Evolutionary conservation across 1,140 invertebrate species (phyloP).

Genomic region (Cardiocondyla obscurior): DNA sequence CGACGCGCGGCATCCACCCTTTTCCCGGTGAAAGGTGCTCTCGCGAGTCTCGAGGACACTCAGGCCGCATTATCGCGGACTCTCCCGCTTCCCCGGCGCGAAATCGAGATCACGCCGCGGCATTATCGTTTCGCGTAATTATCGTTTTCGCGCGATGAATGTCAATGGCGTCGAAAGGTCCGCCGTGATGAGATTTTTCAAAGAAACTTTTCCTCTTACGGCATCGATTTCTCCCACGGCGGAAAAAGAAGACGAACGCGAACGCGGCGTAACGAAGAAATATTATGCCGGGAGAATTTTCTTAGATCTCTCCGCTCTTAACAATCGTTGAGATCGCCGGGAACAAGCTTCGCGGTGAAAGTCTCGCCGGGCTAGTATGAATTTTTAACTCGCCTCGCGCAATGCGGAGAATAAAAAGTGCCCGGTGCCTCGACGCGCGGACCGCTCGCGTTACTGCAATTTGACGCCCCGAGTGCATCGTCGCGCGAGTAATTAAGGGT

Average conservation of each 20-base stretch:
- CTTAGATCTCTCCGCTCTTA: background rate
- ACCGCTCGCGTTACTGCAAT: background rate
- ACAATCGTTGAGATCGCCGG: background rate
- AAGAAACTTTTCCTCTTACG: background rate
- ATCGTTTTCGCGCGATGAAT: background rate
- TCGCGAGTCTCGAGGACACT: conserved; percentile 68
- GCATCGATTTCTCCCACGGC: background rate
- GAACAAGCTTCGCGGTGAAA: background rate
- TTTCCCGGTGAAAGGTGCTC: conserved; percentile 63
- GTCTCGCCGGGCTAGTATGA: too few relatives aligned
- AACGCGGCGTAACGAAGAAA: too few relatives aligned
- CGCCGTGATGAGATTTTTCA: background rate
- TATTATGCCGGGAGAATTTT: background rate
- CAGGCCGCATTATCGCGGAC: conserved; percentile 61
- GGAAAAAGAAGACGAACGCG: background rate
- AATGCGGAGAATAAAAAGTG: background rate
- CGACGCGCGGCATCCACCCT: conserved; percentile 61
- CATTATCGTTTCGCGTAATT: too few relatives aligned
- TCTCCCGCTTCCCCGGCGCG: conserved; percentile 59
- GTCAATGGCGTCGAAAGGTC: background rate
- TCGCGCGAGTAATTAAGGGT: background rate
- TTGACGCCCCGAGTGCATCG: background rate
- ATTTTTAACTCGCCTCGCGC: background rate
- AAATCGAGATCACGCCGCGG: background rate
- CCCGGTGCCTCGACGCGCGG: background rate